Conservation (phyloP, 35 echinoderm and acorn worm genomes). For the Apostichopus californicus region DNA sequence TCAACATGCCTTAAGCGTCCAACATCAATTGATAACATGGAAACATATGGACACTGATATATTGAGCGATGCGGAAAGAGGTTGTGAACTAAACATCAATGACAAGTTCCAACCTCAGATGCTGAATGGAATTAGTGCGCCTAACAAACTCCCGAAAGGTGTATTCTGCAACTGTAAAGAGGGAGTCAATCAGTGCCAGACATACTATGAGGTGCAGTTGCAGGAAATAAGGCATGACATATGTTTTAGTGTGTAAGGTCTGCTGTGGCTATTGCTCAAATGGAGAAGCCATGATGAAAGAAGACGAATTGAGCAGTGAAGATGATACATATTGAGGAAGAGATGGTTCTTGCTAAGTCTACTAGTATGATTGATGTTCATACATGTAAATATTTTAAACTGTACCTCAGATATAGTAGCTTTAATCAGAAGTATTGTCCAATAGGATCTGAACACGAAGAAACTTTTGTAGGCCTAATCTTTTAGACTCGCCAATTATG, state of each 20-base stretch:
- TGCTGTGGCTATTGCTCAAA: slow-evolving; percentile 3
- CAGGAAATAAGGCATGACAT: background rate
- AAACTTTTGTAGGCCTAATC: too few species aligned
- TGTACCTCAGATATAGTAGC: too few species aligned
- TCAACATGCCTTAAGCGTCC: slow-evolving; percentile 38
- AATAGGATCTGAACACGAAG: too few species aligned
- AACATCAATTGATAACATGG: slow-evolving; percentile 38
- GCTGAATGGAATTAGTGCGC: background rate
- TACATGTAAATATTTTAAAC: too few species aligned
- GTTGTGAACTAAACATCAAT: background rate
- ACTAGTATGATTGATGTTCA: too few species aligned
- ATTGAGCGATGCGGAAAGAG: background rate
- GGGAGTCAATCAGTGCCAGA: background rate
- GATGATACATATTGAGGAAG: background rate
- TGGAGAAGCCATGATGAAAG: background rate
- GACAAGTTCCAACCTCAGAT: background rate
- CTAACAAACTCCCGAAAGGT: background rate
- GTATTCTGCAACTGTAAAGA: slow-evolving; percentile 13
- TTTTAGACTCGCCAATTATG: too few species aligned
- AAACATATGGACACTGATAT: slow-evolving; percentile 17
- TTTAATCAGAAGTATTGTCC: too few species aligned
- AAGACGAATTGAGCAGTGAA: background rate
- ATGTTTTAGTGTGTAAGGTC: background rate
- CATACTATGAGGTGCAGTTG: background rate
- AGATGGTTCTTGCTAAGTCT: background rate